Evolutionary conservation across 2,113 vertebrate genomes (phyloP).

Genomic region (Hippolais icterina): DNA sequence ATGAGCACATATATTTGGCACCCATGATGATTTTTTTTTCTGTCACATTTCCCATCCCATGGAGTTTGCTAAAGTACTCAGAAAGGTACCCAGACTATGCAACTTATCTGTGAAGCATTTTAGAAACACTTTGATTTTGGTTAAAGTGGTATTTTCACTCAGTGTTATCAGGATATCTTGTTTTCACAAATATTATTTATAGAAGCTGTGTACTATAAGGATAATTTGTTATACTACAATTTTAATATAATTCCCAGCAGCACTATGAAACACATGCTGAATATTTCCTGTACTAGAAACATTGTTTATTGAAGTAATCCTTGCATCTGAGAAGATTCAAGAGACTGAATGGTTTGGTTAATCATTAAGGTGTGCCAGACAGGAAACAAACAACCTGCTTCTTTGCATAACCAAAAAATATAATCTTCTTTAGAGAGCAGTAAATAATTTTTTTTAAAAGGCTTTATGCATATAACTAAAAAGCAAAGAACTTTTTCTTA

Average conservation of each 20-base stretch:
- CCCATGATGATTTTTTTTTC: not conserved
- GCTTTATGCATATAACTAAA: not conserved
- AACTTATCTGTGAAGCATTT: not conserved
- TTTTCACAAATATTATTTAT: not conserved
- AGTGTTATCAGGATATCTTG: not conserved
- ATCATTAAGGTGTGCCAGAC: not conserved
- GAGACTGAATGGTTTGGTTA: not conserved
- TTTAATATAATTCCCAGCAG: not conserved
- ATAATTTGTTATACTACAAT: not conserved
- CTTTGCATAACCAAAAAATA: not conserved
- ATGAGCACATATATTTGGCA: not conserved
- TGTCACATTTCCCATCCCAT: not conserved
- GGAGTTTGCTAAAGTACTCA: not conserved
- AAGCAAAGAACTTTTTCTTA: not conserved
- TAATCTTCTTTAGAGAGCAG: not conserved
- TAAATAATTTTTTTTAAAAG: not conserved
- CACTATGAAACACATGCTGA: not conserved
- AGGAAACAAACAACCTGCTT: not conserved
- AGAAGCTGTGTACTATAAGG: not conserved
- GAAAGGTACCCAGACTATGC: not conserved
- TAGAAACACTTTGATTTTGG: not conserved
- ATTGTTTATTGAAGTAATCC: not conserved
- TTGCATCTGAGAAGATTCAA: not conserved
- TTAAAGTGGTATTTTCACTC: not conserved
- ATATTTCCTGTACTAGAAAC: not conserved